A percentile compares a stretch with the other conserved stretches of the same genome.
phyloP scores from a whole-genome alignment of 2,888 invertebrate species.

The Merodon equestris region DNA sequence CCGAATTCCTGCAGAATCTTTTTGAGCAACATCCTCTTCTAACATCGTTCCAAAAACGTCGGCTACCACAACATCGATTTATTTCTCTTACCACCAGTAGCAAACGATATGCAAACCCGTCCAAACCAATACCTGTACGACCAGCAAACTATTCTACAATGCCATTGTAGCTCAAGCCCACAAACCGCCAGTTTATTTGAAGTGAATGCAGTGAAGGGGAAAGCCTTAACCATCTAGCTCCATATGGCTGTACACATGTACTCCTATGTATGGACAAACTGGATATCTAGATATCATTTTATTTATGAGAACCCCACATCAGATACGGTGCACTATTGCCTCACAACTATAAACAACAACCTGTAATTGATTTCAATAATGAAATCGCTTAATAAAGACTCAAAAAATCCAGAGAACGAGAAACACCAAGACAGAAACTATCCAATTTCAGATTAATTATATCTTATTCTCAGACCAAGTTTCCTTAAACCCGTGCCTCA shows the following conservation, averaged over 20 bases:
- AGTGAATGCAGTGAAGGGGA: conserved; percentile 58
- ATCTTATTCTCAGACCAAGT: conserved; percentile 6
- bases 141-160: not conserved
- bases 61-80: too few relatives aligned
- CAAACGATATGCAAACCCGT: conserved; percentile 1
- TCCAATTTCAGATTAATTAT: conserved; percentile 46
- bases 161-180: not conserved
- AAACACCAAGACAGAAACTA: too few relatives aligned
- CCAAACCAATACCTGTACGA: not conserved
- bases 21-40: too few relatives aligned
- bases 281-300: conserved; percentile 54
- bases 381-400: conserved; percentile 39
- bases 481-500: conserved; percentile 12
- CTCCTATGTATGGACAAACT: not conserved
- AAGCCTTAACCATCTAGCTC: conserved; percentile 39
- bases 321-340: conserved; percentile 55
- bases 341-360: conserved; percentile 22
- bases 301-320: conserved; percentile 60
- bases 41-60: too few relatives aligned
- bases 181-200: conserved; percentile 9
- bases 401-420: not conserved
- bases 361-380: conserved; percentile 46
- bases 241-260: conserved; percentile 16
- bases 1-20: too few relatives aligned
- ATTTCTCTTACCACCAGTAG: not conserved